Percentiles rank a stretch among this genome's conserved stretches.
phyloP scores from a whole-genome alignment of 1,140 invertebrate genomes.

The Ceratitis capitata region DNA sequence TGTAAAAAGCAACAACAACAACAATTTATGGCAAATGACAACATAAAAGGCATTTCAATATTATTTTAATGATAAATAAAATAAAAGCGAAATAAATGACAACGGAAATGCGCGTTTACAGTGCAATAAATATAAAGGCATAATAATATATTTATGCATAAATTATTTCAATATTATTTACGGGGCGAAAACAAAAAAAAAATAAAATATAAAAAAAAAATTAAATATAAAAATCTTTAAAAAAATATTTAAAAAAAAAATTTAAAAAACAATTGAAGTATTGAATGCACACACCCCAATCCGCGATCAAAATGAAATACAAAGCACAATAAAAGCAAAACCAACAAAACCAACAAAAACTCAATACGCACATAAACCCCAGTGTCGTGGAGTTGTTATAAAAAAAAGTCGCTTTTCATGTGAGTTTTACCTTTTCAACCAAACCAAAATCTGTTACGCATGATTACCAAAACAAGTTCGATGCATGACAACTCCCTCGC shows the following conservation, averaged over 20 bases:
- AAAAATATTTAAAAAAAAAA: neutral
- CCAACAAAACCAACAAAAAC: neutral
- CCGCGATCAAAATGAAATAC: neutral
- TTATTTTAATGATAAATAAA: neutral
- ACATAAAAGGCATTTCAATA: neutral
- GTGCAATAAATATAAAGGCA: neutral
- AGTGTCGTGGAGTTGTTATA: neutral
- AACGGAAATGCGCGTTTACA: constrained; percentile 10
- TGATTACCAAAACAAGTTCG: neutral
- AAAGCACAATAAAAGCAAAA: neutral
- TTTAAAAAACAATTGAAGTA: no score
- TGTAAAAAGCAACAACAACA: neutral
- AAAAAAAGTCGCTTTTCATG: neutral
- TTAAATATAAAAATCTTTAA: neutral
- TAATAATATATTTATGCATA: no score
- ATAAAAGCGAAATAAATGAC: neutral
- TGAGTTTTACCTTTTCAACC: neutral
- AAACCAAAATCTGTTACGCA: neutral
- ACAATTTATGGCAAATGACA: constrained; percentile 19
- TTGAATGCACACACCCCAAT: no score
- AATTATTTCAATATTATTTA: no score
- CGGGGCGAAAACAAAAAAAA: no score
- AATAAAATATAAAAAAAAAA: no score
- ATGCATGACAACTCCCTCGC: constrained; percentile 11
- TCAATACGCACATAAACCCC: neutral